These are phyloP conservation scores for Apamea sordens DNA, from an alignment of 2,888 invertebrate genomes.

Conservation along the genomic window DNA sequence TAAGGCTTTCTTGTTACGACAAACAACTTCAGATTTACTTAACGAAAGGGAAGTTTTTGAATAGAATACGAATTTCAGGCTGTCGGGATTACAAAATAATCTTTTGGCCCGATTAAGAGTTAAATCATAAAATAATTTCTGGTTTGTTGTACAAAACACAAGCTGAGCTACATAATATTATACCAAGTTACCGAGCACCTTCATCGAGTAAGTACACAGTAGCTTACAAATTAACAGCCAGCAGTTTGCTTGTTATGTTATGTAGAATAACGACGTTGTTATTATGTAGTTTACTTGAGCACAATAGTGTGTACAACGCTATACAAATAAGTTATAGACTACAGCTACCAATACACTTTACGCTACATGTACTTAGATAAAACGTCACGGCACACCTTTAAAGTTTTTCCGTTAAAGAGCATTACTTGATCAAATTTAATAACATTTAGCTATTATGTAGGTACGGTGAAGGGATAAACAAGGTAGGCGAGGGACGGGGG, in stretches of 20 bases:
- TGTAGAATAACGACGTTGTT: constrained; percentile 29
- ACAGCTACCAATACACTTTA: not conserved
- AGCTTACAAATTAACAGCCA: constrained; percentile 44
- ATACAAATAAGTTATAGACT: constrained; percentile 1
- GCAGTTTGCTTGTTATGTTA: constrained; percentile 42
- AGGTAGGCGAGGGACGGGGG: constrained; percentile 62
- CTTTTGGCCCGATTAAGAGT: constrained; percentile 13
- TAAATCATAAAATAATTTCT: constrained; percentile 1
- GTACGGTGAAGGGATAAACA: constrained; percentile 67
- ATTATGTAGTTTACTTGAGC: constrained; percentile 31
- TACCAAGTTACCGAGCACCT: constrained; percentile 41
- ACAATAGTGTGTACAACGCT: not conserved
- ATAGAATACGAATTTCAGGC: constrained; percentile 28
- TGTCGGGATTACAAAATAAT: constrained; percentile 10
- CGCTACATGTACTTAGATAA: not conserved
- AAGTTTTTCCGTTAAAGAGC: constrained; percentile 3
- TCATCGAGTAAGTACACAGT: constrained; percentile 29
- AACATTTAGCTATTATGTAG: constrained; percentile 64
- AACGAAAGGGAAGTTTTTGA: constrained; percentile 13
- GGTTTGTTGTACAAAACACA: constrained; percentile 30
- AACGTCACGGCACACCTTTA: not conserved
- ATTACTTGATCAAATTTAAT: constrained; percentile 66
- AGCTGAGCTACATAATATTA: constrained; percentile 40
- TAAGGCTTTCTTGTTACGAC: constrained; percentile 29
- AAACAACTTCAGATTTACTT: constrained; percentile 43